Conservation (phyloP, 2,797 vertebrate species). For the Channa striata region DNA sequence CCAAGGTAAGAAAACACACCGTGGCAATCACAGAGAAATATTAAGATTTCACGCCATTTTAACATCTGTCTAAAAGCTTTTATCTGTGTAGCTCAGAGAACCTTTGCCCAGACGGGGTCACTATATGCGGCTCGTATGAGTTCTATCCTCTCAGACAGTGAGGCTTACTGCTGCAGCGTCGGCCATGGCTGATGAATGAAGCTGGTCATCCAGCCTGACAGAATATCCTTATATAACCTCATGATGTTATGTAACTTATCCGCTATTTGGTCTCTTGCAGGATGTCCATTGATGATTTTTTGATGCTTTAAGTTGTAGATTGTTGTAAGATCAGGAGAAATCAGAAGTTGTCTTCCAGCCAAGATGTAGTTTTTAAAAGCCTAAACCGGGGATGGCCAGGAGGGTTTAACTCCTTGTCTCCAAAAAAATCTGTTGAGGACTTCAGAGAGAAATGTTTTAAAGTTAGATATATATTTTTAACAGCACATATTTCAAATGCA, state of each 20-base stretch:
- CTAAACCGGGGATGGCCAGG: conserved; percentile 5
- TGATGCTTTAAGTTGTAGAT: conserved; percentile 46
- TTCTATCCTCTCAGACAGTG: conserved; percentile 29
- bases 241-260: conserved; percentile 49
- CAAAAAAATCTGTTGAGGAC: conserved; percentile 10
- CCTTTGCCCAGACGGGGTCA: conserved; percentile 32
- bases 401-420: conserved; percentile 10
- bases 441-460: background rate
- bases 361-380: conserved; percentile 32
- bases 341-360: conserved; percentile 3
- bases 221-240: conserved; percentile 61
- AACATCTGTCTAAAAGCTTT: conserved; percentile 47
- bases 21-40: conserved; percentile 13
- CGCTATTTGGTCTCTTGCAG: conserved; percentile 38
- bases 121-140: conserved; percentile 16
- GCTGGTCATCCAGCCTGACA: conserved; percentile 59
- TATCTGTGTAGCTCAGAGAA: conserved; percentile 4
- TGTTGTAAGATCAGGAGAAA: conserved; percentile 32
- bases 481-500: background rate
- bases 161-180: conserved; percentile 34
- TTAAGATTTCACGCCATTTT: conserved; percentile 22
- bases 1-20: conserved; percentile 11
- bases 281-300: conserved; percentile 45
- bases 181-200: conserved; percentile 53
- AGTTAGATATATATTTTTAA: conserved; percentile 12